Base-by-base conservation (phyloP, 1,140 invertebrate species). In the Trypoxylus dichotomus region DNA sequence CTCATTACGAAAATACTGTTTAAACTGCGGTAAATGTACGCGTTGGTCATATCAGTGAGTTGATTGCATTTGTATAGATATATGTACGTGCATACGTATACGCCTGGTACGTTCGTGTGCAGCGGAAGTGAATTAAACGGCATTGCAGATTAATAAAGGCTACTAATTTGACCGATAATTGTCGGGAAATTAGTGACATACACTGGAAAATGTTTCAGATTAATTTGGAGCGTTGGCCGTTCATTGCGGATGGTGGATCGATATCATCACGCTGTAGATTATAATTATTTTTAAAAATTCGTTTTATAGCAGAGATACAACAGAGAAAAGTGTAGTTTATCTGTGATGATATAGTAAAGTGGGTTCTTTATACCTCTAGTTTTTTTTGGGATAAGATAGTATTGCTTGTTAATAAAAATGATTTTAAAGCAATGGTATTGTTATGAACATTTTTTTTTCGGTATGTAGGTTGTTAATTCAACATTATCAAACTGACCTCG, bases 91-190 rank as follows among this genome's bases (percentile, higher is more conserved):
- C 32, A 37, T 7, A 37, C 32, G 10, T 8, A 5, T 37, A 37
- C 32, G 32, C 32, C 1, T 8, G 3, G 24, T 68, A 68, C 27
- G 21, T 24, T 3, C 21, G 60, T 2, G 60, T 29, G 60, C 21
- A 25, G 24, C 24, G 10, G 60, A 27, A 68, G 60, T 68, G 60
- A 68, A 68, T 68, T 68, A 68, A 68, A 68, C 60, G 24, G 60
- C 60, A 68, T 68, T 68, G 60, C 60, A 68, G 60, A 68, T 68
- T 68, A 74, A 74, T 74, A 43, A 43, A 74, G 41, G 72, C 72
- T 43, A 74, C 72, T 74, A 74, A 74, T 74, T 74, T 74, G 72
- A 43, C 72, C 72, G 72, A 74, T 74, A 74, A 74, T 74, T 74
- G 72, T 1, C 72, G 72, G 72, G 15, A 74, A 74, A 74, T 74